Base-by-base conservation (phyloP, 2,113 vertebrate species). In the Chroicocephalus ridibundus region DNA sequence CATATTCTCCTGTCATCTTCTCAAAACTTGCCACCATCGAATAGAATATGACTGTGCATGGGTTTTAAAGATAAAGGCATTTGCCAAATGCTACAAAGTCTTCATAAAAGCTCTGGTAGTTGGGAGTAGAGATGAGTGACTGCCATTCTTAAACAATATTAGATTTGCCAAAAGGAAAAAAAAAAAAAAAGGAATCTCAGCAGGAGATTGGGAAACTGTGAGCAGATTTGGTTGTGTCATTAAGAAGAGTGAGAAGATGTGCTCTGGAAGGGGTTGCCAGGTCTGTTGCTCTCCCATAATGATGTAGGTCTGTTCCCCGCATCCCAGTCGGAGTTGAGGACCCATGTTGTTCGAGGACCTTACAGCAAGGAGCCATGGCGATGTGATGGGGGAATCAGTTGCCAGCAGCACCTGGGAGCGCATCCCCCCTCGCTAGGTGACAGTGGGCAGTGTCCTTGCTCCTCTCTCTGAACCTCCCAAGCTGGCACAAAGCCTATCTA, bases 1-100 rank as follows among this genome's bases (percentile, higher is more conserved):
- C 42, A 27, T 65, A 26, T 60, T 94, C 47, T 62, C 58, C 84
- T 94, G 93, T 82, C 88, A 49, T 66, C 65, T 40, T 90, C 58
- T 77, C 49, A 24, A 38, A 86, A 68, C 78, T 46, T 82, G 82
- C 89, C 65, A 72, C 32, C 18, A 7, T 5, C 0, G 2, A 80
- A 27, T 7, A 82, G 49, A 62, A 65, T 65, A 58, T 47, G 88
- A n/a, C 80, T 36, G 34, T 52, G 40, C 13, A 2, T 15, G 38
- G 61, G 27, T 49, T 92, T 84, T 69, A 79, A 90, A 90, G 62
- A 32, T 64, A 76, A 71, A 94, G 69, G 31, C 44, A 17, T 66
- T 76, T 94, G 69, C 44, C 72, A 94, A 64, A 79, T 76, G 31
- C 44, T 61, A 4, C 14, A 36, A 77, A 29, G 11, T 62, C 36